A percentile compares a stretch with the other conserved stretches of the same genome.
Evolutionary conservation across 2,888 invertebrate genomes (phyloP).

Genomic region (Parnassius smintheus): DNA sequence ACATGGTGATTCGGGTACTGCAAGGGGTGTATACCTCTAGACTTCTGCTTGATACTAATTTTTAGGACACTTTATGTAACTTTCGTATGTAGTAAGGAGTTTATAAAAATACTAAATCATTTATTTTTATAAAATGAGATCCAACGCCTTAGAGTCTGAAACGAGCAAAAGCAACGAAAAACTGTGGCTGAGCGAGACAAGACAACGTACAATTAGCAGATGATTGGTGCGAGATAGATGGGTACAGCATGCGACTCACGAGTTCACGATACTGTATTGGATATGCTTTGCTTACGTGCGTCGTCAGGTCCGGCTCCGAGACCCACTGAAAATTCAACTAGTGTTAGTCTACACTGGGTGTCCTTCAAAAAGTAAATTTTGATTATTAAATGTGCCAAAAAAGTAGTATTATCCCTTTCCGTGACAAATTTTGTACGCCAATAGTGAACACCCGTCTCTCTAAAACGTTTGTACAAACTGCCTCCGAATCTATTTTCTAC

Average conservation of each 20-base stretch:
- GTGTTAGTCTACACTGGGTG: constrained; percentile 70
- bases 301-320: constrained; percentile 75
- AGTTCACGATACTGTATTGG: constrained; percentile 63
- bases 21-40: no score
- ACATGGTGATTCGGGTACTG: no score
- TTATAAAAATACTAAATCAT: no score
- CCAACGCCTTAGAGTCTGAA: constrained; percentile 31
- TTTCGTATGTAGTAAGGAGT: no score
- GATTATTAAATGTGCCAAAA: constrained; percentile 31
- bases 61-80: no score
- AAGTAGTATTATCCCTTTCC: constrained; percentile 23
- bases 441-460: constrained; percentile 47
- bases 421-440: constrained; percentile 36
- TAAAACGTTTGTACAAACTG: constrained; percentile 33
- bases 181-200: constrained; percentile 49
- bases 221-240: constrained; percentile 61
- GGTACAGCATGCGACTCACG: constrained; percentile 74
- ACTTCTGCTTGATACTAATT: no score
- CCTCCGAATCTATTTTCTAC: constrained; percentile 31
- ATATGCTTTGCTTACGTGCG: constrained; percentile 74
- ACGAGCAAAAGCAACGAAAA: constrained; percentile 31
- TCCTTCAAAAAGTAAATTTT: constrained; percentile 36
- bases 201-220: constrained; percentile 56
- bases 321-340: constrained; percentile 76
- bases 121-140: constrained; percentile 16